Percentiles rank a stretch among this genome's conserved stretches.
These are phyloP conservation scores for Jaculus jaculus DNA, from an alignment of 2,113 vertebrate genomes.

Conservation along the genomic window DNA sequence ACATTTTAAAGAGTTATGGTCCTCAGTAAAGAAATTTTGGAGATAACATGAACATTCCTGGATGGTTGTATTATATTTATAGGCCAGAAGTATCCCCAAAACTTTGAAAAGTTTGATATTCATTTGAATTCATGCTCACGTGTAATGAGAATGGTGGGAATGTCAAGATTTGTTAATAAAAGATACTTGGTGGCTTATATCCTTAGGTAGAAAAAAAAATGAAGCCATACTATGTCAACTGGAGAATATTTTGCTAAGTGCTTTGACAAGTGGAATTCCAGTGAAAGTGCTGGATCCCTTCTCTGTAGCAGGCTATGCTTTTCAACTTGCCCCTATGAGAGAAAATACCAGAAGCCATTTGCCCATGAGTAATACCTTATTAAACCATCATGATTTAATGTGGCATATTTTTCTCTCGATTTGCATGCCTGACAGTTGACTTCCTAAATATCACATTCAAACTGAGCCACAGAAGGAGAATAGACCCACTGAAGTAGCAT, in stretches of 20 bases:
- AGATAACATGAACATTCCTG: constrained; percentile 8
- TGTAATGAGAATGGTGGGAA: background rate
- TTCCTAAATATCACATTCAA: constrained; percentile 74
- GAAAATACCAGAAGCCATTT: constrained; percentile 66
- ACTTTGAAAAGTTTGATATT: constrained; percentile 48
- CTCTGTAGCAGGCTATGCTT: constrained; percentile 36
- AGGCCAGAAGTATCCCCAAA: background rate
- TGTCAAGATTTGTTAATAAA: background rate
- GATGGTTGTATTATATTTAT: background rate
- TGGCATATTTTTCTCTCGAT: constrained; percentile 69
- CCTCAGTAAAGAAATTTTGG: constrained; percentile 40
- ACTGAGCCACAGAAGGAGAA: constrained; percentile 67
- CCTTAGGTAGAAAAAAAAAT: constrained; percentile 29
- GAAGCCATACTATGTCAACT: background rate
- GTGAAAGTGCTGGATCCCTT: constrained; percentile 13
- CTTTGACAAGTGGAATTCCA: constrained; percentile 25
- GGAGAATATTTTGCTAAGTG: background rate
- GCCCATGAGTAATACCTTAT: constrained; percentile 70
- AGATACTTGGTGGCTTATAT: background rate
- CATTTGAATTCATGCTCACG: background rate
- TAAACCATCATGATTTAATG: constrained; percentile 73
- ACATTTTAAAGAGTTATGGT: constrained; percentile 10
- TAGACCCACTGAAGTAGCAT: constrained; percentile 58
- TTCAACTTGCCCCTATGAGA: constrained; percentile 46
- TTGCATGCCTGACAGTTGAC: constrained; percentile 73